A percentile compares a stretch with the other conserved stretches of the same genome.
phyloP scores from a whole-genome alignment of 2,888 invertebrate genomes.

The Pediacus dermestoides region DNA sequence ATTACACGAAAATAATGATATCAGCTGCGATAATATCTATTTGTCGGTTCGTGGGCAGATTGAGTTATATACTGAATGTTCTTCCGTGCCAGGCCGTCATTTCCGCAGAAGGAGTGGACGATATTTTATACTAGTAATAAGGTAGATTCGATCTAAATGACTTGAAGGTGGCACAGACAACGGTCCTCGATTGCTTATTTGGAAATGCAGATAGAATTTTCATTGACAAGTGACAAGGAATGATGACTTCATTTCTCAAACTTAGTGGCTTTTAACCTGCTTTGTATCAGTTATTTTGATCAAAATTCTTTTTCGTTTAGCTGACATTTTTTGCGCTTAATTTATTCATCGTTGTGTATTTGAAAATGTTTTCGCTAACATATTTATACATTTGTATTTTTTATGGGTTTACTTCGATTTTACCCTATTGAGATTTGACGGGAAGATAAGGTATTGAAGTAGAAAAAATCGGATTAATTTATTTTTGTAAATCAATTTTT shows the following conservation, averaged over 20 bases:
- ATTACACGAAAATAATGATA: conserved; percentile 44
- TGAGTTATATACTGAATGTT: conserved; percentile 37
- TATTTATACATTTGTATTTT: conserved; percentile 4
- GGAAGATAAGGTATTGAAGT: conserved; percentile 1
- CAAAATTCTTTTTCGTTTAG: conserved; percentile 8
- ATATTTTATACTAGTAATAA: conserved; percentile 44
- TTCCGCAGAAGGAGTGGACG: conserved; percentile 40
- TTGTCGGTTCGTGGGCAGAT: conserved; percentile 41
- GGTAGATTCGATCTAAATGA: conserved; percentile 43
- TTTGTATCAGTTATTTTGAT: conserved; percentile 19
- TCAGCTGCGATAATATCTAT: conserved; percentile 38
- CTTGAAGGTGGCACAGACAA: conserved; percentile 36
- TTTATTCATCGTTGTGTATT: conserved; percentile 5
- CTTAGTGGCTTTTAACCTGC: conserved; percentile 17
- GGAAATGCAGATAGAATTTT: conserved; percentile 26
- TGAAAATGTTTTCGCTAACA: conserved; percentile 5
- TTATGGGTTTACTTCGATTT: conserved; percentile 10
- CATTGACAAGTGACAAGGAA: conserved; percentile 30
- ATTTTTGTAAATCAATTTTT: conserved; percentile 1
- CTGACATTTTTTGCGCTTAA: conserved; percentile 12
- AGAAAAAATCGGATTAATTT: too few relatives aligned
- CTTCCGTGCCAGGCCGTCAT: conserved; percentile 42
- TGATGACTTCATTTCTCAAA: conserved; percentile 31
- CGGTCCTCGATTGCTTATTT: conserved; percentile 36
- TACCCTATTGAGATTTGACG: conserved; percentile 20